phyloP scores from a whole-genome alignment of 2,888 invertebrate species.

The Drosophila antonietae region DNA sequence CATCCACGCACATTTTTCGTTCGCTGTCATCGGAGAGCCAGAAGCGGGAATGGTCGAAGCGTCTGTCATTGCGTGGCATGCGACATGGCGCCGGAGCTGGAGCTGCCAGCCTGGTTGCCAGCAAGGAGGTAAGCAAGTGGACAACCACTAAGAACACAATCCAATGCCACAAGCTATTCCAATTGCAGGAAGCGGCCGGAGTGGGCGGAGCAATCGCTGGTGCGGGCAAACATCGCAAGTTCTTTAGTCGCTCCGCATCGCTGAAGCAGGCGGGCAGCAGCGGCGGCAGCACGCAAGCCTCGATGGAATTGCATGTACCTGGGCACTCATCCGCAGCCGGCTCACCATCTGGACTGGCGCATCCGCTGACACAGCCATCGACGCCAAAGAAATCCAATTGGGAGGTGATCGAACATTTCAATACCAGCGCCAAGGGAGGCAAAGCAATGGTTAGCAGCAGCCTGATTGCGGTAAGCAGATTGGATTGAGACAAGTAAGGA shows the following conservation, averaged over 20 bases:
- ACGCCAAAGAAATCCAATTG: constrained; percentile 93
- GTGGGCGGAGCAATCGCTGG: background rate
- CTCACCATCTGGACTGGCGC: constrained; percentile 54
- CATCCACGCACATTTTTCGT: constrained; percentile 86
- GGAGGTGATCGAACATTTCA: constrained; percentile 96
- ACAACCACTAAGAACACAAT: constrained; percentile 11
- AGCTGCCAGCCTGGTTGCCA: constrained; percentile 86
- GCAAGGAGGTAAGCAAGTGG: constrained; percentile 78
- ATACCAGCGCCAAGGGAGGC: constrained; percentile 87
- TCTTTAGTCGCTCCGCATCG: constrained; percentile 87
- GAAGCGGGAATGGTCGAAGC: constrained; percentile 90
- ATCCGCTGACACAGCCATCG: constrained; percentile 86
- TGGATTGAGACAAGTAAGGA: background rate
- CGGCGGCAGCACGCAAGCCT: constrained; percentile 78
- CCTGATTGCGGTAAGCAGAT: constrained; percentile 87
- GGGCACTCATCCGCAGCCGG: constrained; percentile 58
- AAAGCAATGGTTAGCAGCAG: constrained; percentile 87
- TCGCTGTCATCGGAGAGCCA: constrained; percentile 89
- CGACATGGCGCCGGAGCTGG: constrained; percentile 84
- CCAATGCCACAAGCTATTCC: constrained; percentile 4
- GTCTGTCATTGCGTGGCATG: constrained; percentile 90
- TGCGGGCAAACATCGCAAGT: constrained; percentile 74
- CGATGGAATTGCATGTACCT: constrained; percentile 82
- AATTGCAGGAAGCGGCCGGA: constrained; percentile 26
- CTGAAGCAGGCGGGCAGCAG: constrained; percentile 85